These are phyloP conservation scores for Pomacea canaliculata DNA, from an alignment of 2,888 invertebrate genomes.

Conservation along the genomic window DNA sequence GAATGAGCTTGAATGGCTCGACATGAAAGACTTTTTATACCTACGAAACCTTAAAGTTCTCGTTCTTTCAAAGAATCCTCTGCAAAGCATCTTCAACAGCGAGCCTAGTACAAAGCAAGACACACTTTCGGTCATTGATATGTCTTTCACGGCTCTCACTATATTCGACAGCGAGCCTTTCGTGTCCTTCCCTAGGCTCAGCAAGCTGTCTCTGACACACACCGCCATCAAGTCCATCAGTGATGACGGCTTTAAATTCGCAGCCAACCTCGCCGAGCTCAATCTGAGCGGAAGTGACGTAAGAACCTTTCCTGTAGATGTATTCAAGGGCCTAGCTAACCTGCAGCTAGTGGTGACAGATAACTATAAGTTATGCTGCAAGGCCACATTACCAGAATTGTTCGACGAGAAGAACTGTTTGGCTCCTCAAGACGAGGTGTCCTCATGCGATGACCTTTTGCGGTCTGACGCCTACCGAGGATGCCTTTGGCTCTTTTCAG, in stretches of 20 bases:
- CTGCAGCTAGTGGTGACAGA: neutral
- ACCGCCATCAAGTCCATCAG: neutral
- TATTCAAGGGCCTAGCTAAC: neutral
- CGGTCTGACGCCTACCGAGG: conserved; percentile 5
- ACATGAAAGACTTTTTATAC: neutral
- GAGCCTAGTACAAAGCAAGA: neutral
- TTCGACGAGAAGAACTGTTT: neutral
- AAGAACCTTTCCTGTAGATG: neutral
- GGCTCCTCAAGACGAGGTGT: conserved; percentile 21
- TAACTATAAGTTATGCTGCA: conserved; percentile 20
- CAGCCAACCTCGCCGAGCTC: neutral
- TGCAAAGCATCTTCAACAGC: neutral
- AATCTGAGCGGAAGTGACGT: conserved; percentile 3
- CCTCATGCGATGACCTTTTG: conserved; percentile 22
- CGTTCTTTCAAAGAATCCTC: conserved; percentile 7
- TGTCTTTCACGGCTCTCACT: neutral
- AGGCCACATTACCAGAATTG: neutral
- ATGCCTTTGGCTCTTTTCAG: conserved; percentile 9
- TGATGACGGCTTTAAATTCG: neutral
- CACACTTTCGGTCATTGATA: neutral
- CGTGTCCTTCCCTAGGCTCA: neutral
- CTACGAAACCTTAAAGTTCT: conserved; percentile 1
- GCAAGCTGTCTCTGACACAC: neutral
- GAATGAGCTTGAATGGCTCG: conserved; percentile 2
- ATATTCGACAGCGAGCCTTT: neutral